phyloP scores from a whole-genome alignment of 2,797 vertebrate genomes.

The Anableps anableps region DNA sequence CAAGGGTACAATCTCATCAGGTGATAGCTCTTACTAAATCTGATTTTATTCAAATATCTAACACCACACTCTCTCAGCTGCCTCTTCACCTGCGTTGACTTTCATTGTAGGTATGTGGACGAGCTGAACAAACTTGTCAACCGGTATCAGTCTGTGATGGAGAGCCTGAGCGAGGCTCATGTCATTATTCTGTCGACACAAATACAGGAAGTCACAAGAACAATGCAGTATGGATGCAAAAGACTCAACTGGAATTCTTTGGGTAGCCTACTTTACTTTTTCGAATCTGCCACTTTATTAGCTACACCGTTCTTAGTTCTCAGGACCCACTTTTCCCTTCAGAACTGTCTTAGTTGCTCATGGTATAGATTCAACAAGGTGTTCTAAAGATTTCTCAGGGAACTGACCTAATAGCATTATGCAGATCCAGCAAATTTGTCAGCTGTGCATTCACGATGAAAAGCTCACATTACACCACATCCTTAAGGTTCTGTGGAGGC shows the following conservation, averaged over 20 bases:
- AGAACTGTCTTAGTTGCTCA: background rate
- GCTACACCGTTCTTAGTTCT: background rate
- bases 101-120: constrained; percentile 77
- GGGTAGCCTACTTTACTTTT: constrained; percentile 79
- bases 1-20: constrained; percentile 85
- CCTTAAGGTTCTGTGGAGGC: background rate
- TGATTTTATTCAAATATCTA: background rate
- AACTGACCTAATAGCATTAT: background rate
- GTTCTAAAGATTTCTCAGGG: background rate
- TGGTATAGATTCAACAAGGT: background rate
- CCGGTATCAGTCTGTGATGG: constrained; percentile 80
- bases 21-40: constrained; percentile 41
- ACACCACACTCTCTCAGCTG: background rate
- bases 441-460: background rate
- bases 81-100: constrained; percentile 18
- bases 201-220: constrained; percentile 77
- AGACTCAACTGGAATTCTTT: constrained; percentile 90
- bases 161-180: constrained; percentile 84
- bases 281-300: background rate
- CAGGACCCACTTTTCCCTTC: background rate
- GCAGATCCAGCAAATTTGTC: background rate
- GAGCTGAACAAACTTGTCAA: constrained; percentile 82
- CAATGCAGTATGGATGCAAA: constrained; percentile 84
- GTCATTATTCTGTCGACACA: constrained; percentile 80
- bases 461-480: background rate